Evolutionary conservation across 2,888 invertebrate genomes (phyloP), one percentile per base, ranked within the genome.

Genomic region (Xylota sylvarum): DNA sequence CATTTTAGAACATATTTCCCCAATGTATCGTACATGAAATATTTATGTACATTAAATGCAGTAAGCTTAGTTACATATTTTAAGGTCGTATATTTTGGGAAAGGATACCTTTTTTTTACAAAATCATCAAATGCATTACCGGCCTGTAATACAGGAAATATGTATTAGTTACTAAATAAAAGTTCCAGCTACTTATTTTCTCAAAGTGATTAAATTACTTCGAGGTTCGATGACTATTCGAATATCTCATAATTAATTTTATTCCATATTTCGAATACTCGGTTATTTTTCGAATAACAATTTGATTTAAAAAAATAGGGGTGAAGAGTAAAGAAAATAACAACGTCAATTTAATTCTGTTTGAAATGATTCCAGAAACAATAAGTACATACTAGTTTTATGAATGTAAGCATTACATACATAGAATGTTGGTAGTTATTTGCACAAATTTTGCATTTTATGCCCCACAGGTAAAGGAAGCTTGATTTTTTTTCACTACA

Each of bases 201-300:
- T 48, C 19, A 1, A 19, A 48, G 9, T 19, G 46, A 17, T 19
- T 48, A 5, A n/a, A 40, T 4, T 46, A 1, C 1, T 14, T 17
- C 7, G 5, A 32, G 46, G 35, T 48, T 32, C 32, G 27, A 1
- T 12, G 12, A 62, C n/a, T 43, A 30, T 10, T 48, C 19, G 46
- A 17, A 32, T 32, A 14, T 48, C 6, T 1, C n/a, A n/a, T n/a
- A 23, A 23, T 12, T 23, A 12, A 12, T 23, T 27, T 52, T 43
- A 9, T 10, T 46, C n/a, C 35, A 2, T 23, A 72, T 72, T 48
- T 60, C 50, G 37, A 50, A 73, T 12, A 50, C 10, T 73, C 72
- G 60, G 50, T 73, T 73, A 73, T 73, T 73, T 73, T 73, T 73
- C 72, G 73, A 73, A 73, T 73, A 19, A 19, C 37, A 62, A 73